These are phyloP conservation scores for Kryptopterus vitreolus DNA, from an alignment of 2,797 vertebrate genomes.

Conservation along the genomic window DNA sequence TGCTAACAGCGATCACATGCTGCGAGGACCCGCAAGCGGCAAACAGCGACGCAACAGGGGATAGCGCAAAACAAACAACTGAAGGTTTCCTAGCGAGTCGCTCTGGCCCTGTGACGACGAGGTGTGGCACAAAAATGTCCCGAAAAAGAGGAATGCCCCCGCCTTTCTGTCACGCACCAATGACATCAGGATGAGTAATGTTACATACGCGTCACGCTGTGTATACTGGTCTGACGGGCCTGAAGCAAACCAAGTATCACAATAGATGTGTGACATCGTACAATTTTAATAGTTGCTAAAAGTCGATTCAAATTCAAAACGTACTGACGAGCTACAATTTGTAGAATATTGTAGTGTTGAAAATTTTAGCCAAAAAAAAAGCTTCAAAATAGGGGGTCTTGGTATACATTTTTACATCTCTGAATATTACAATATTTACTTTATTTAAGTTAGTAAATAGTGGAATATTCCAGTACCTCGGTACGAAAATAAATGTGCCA, in stretches of 20 bases:
- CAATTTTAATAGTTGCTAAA: not conserved
- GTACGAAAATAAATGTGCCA: not conserved
- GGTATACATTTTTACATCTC: no score
- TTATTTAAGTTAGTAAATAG: not conserved
- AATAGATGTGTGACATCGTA: not conserved
- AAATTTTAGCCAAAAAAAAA: no score
- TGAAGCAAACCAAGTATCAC: not conserved
- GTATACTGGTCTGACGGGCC: conserved; percentile 29
- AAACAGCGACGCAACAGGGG: not conserved
- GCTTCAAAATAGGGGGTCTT: no score
- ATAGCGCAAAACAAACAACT: conserved; percentile 28
- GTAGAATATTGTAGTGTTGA: not conserved
- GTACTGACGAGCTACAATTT: not conserved
- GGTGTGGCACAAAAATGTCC: conserved; percentile 17
- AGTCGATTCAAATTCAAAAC: not conserved
- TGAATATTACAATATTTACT: not conserved
- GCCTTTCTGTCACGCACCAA: conserved; percentile 49
- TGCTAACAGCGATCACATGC: conserved; percentile 29
- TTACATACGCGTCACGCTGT: conserved; percentile 34
- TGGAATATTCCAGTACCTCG: not conserved
- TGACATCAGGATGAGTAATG: conserved; percentile 60
- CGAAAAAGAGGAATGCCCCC: conserved; percentile 33
- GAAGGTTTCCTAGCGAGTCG: not conserved
- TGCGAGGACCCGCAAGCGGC: not conserved
- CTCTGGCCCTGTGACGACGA: not conserved